These are phyloP conservation scores for Characodon lateralis DNA, from an alignment of 2,797 vertebrate genomes.

Conservation along the genomic window DNA sequence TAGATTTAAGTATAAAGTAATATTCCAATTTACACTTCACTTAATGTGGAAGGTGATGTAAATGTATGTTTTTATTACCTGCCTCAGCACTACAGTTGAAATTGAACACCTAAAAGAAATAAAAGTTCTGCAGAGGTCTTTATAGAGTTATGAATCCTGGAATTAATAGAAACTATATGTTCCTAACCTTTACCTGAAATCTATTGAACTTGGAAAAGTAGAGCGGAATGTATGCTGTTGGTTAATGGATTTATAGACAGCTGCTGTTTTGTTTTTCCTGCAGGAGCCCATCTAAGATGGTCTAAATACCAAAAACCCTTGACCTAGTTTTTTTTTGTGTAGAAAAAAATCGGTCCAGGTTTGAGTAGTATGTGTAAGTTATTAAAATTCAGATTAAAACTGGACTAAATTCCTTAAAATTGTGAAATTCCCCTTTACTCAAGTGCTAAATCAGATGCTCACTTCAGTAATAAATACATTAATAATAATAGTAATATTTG, in stretches of 20 bases:
- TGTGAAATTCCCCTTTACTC: not conserved
- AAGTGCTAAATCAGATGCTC: not conserved
- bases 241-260: not conserved
- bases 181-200: not conserved
- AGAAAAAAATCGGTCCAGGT: too few species aligned
- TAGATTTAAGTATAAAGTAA: too few species aligned
- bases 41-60: not conserved
- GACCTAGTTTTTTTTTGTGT: too few species aligned
- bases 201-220: not conserved
- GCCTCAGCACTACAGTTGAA: not conserved
- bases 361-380: not conserved
- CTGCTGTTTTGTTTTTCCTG: not conserved
- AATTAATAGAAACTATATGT: not conserved
- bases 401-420: not conserved
- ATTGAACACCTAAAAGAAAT: not conserved
- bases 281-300: not conserved
- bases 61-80: not conserved
- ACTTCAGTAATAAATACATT: not conserved
- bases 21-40: too few species aligned
- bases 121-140: too few species aligned
- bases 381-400: not conserved
- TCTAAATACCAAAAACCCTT: not conserved
- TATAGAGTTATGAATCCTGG: not conserved
- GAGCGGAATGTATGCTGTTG: not conserved
- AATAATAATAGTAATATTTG: not conserved